phyloP scores from a whole-genome alignment of 1,140 invertebrate species.

The Drosophila watanabei region DNA sequence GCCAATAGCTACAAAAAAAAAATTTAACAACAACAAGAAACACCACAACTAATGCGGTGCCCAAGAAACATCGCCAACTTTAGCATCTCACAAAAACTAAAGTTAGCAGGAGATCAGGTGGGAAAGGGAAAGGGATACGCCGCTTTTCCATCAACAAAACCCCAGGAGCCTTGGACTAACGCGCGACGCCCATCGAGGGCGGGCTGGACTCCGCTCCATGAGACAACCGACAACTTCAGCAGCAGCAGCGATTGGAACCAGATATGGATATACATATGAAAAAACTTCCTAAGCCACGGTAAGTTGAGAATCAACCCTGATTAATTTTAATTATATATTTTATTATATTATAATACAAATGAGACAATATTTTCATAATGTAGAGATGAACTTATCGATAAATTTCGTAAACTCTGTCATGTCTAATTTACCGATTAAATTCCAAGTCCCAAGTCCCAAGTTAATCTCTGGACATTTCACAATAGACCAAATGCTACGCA shows the following conservation, averaged over 20 bases:
- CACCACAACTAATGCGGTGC: slow-evolving; percentile 67
- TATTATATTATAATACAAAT: background rate
- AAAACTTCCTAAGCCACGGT: slow-evolving; percentile 78
- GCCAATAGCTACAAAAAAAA: slow-evolving; percentile 52
- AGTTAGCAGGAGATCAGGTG: slow-evolving; percentile 18
- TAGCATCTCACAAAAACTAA: slow-evolving; percentile 21
- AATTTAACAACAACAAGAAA: slow-evolving; percentile 43
- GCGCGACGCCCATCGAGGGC: slow-evolving; percentile 49
- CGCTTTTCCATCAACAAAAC: slow-evolving; percentile 13
- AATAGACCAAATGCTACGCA: slow-evolving; percentile 34
- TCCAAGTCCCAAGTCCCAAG: background rate
- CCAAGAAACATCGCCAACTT: slow-evolving; percentile 32
- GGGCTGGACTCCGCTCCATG: slow-evolving; percentile 35
- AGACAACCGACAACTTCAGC: slow-evolving; percentile 39
- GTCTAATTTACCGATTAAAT: background rate
- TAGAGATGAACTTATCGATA: background rate
- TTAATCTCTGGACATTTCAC: slow-evolving; percentile 24
- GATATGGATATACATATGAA: slow-evolving; percentile 80
- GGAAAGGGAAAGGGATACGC: slow-evolving; percentile 11
- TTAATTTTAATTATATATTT: background rate
- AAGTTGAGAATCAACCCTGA: slow-evolving; percentile 11
- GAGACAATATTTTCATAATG: background rate
- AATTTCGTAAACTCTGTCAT: too few species aligned
- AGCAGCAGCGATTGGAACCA: slow-evolving; percentile 43
- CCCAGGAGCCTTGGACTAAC: slow-evolving; percentile 28